Percentiles rank a stretch among this genome's conserved stretches.
Conservation (phyloP, 2,113 vertebrate species). For the Cariama cristata region DNA sequence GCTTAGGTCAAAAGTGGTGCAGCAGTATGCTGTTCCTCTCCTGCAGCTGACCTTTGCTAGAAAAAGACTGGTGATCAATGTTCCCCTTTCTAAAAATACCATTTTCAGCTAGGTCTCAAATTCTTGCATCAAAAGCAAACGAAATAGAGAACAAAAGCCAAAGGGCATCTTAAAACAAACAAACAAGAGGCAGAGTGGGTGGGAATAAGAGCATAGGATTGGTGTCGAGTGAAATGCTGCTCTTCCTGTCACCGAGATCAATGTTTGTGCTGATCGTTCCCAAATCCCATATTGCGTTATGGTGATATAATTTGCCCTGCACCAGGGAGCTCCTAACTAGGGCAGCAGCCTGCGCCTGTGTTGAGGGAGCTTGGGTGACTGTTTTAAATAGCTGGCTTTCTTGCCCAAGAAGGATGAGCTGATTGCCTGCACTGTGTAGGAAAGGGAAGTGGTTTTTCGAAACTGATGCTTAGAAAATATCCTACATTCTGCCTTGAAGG, state of each 20-base stretch:
- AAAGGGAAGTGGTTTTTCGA: background rate
- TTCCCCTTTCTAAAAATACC: conserved; percentile 5
- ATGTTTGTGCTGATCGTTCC: background rate
- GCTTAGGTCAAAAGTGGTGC: background rate
- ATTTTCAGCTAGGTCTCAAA: background rate
- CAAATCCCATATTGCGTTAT: rapidly evolving
- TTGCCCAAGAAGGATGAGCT: background rate
- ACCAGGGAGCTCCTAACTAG: background rate
- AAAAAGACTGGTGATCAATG: background rate
- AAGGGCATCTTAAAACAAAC: background rate
- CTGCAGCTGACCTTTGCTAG: background rate
- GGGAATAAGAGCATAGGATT: background rate
- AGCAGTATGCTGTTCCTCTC: background rate
- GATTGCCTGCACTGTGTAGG: background rate
- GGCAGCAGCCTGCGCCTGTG: background rate
- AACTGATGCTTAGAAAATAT: background rate
- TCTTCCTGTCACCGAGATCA: background rate
- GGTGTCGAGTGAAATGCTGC: background rate
- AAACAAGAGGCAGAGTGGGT: no score
- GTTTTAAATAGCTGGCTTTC: background rate
- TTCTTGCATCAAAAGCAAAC: background rate
- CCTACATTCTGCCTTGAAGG: rapidly evolving
- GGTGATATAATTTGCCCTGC: background rate
- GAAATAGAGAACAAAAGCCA: background rate
- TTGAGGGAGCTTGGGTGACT: rapidly evolving